Evolutionary conservation across 2,888 invertebrate species (phyloP).

Genomic region (Augiades crinisus): DNA sequence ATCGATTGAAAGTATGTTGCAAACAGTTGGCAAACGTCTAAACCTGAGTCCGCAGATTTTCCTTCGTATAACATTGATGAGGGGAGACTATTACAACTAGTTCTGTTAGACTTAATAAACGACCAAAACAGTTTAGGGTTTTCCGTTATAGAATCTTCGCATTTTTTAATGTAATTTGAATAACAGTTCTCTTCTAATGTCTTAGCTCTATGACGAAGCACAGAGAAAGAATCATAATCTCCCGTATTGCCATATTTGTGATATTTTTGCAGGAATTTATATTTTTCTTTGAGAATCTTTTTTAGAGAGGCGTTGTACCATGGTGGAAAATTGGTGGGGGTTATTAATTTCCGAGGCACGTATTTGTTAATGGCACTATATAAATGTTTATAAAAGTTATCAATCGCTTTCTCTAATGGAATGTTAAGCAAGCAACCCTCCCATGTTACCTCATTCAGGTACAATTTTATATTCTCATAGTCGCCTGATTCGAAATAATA

Average conservation of each 20-base stretch:
- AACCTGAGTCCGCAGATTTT: not conserved
- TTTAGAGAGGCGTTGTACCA: not conserved
- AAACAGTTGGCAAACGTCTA: not conserved
- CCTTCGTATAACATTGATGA: too few relatives aligned
- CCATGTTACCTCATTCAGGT: not conserved
- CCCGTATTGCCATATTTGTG: not conserved
- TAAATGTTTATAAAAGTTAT: not conserved
- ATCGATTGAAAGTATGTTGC: not conserved
- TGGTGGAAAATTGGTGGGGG: not conserved
- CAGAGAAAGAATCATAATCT: not conserved
- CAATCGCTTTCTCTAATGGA: not conserved
- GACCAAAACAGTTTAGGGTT: not conserved
- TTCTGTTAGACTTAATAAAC: too few relatives aligned
- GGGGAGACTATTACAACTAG: too few relatives aligned
- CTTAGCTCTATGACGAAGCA: not conserved
- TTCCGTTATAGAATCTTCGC: not conserved
- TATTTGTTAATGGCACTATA: not conserved
- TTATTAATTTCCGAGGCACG: not conserved
- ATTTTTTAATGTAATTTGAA: too few relatives aligned
- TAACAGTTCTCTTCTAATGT: too few relatives aligned
- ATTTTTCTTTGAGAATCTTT: not conserved
- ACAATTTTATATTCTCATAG: not conserved
- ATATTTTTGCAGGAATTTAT: not conserved
- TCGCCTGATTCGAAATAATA: not conserved
- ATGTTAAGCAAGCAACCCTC: not conserved